Conservation (phyloP, 2,113 vertebrate species). For the Mungos mungo region DNA sequence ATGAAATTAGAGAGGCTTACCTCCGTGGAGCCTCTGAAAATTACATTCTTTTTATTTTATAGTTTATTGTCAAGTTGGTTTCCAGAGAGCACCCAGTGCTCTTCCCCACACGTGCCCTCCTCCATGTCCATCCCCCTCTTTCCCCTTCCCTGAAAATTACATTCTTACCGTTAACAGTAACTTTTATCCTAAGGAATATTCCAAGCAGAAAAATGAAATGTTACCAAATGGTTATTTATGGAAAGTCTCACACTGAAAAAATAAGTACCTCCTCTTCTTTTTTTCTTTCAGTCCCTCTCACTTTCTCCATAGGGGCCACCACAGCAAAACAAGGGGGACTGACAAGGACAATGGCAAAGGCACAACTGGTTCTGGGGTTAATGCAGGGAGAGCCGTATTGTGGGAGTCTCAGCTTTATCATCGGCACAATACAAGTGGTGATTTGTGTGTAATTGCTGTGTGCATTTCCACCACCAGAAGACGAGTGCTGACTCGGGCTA, state of each 20-base stretch:
- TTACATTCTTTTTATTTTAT: too few relatives aligned
- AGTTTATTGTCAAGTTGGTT: too few relatives aligned
- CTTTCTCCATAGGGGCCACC: neutral
- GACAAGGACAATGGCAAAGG: neutral
- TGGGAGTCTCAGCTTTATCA: neutral
- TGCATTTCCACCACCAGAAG: neutral
- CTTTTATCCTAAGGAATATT: conserved; percentile 5
- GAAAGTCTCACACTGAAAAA: conserved; percentile 18
- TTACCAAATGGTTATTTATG: neutral
- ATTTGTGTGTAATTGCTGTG: neutral
- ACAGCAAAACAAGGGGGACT: neutral
- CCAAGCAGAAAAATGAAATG: conserved; percentile 3
- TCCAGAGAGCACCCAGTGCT: too few relatives aligned
- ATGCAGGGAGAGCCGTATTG: neutral
- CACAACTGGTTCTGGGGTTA: neutral
- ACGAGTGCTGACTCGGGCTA: neutral
- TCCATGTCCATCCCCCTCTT: too few relatives aligned
- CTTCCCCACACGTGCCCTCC: too few relatives aligned
- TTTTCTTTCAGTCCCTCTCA: neutral
- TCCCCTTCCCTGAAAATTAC: neutral
- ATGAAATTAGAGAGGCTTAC: neutral
- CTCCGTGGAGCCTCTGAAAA: neutral
- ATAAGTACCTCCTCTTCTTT: neutral
- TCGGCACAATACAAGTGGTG: neutral
- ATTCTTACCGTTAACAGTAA: neutral